These are phyloP conservation scores for Hypanus sabinus DNA, from an alignment of 2,113 vertebrate species.

Conservation along the genomic window DNA sequence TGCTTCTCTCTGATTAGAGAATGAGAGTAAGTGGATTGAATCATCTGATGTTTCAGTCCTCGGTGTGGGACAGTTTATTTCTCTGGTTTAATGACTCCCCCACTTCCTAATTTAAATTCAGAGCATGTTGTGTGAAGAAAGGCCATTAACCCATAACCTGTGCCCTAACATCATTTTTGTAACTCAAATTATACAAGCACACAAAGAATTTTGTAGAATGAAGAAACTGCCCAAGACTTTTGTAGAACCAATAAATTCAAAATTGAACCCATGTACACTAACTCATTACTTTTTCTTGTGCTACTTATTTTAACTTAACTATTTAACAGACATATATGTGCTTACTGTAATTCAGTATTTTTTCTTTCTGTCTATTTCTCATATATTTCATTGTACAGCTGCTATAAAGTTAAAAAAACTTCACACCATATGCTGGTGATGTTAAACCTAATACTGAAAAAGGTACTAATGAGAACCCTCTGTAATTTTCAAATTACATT, in stretches of 20 bases:
- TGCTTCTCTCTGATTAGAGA: neutral
- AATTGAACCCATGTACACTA: neutral
- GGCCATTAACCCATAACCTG: neutral
- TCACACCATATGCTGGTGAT: too few relatives aligned
- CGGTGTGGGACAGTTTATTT: neutral
- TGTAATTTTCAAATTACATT: neutral
- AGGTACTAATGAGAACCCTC: neutral
- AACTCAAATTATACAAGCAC: neutral
- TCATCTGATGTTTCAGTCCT: neutral
- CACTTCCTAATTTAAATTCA: neutral
- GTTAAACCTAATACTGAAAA: neutral
- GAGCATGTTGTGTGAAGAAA: neutral
- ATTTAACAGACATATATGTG: too few relatives aligned
- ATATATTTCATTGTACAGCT: too few relatives aligned
- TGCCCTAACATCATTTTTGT: neutral
- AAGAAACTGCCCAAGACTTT: neutral
- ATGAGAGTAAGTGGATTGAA: neutral
- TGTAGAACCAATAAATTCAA: neutral
- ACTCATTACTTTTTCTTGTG: too few relatives aligned
- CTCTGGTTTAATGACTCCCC: neutral
- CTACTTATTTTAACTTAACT: too few relatives aligned
- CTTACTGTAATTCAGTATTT: too few relatives aligned
- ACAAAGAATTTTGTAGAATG: neutral
- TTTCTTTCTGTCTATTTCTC: too few relatives aligned
- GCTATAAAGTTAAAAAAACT: too few relatives aligned